These are phyloP conservation scores for Xestoiulus laeticollis DNA, from an alignment of 2,888 invertebrate genomes.

Conservation along the genomic window DNA sequence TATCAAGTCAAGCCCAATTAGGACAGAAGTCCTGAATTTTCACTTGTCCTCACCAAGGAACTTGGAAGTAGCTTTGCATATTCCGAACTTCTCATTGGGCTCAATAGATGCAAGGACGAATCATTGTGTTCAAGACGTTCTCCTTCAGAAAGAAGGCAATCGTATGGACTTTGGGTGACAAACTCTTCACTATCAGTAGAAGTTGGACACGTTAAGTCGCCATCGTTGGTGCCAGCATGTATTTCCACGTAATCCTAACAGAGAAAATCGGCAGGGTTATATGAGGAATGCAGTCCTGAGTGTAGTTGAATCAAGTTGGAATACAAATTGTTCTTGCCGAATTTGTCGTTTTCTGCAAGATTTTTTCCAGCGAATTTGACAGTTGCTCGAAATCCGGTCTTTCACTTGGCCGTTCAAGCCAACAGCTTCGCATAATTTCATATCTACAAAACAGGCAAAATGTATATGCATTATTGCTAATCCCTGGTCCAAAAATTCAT, in stretches of 20 bases:
- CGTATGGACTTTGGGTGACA: neutral
- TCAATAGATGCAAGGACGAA: neutral
- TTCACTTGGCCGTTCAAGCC: conserved; percentile 11
- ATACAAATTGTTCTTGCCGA: neutral
- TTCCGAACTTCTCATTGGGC: neutral
- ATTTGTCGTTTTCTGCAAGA: neutral
- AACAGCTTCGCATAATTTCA: conserved; percentile 31
- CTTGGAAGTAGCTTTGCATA: neutral
- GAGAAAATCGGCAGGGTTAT: neutral
- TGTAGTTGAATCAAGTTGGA: neutral
- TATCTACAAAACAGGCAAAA: conserved; percentile 11
- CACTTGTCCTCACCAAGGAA: neutral
- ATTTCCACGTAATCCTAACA: conserved; percentile 23
- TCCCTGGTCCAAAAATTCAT: too few relatives aligned
- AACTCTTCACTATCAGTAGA: neutral
- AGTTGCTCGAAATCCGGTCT: neutral
- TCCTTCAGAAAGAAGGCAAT: neutral
- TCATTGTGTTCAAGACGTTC: neutral
- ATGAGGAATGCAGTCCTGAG: neutral
- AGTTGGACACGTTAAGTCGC: neutral
- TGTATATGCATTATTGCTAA: neutral
- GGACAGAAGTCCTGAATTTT: neutral
- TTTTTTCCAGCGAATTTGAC: neutral
- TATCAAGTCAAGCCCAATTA: neutral
- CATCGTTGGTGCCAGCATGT: neutral